Evolutionary conservation across 2,888 invertebrate genomes (phyloP), one percentile per base, ranked within the genome.

Genomic region (Aethes cnicana): DNA sequence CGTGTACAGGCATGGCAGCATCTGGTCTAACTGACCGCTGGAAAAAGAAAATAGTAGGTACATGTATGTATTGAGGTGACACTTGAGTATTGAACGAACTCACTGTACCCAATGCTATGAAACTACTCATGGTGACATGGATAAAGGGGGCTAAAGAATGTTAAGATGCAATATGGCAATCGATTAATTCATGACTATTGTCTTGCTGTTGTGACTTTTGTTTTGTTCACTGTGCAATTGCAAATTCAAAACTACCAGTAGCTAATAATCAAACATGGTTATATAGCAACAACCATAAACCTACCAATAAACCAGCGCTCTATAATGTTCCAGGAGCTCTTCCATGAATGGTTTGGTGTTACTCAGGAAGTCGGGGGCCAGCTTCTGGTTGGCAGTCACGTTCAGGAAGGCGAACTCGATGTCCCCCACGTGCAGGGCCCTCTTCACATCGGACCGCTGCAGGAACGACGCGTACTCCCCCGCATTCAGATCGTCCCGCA

Each of bases 21-120:
- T 83, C 66, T 74, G 81, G 47, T 89, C 88, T 9, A 89, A 59
- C n/a, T 88, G 85, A 0, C 88, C 88, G 43, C 88, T 89, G 66
- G 12, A 71, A 67, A 23, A 52, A 35, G 4, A 21, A 21, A 21
- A n/a, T n/a, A n/a, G n/a, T n/a, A n/a, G n/a, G n/a, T n/a, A n/a
- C n/a, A n/a, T n/a, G n/a, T n/a, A n/a, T n/a, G n/a, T n/a, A n/a
- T n/a, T n/a, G n/a, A n/a, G n/a, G n/a, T n/a, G n/a, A n/a, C n/a
- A n/a, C n/a, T n/a, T n/a, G n/a, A n/a, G n/a, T n/a, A n/a, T n/a
- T n/a, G n/a, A n/a, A n/a, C n/a, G n/a, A n/a, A n/a, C n/a, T n/a
- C n/a, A n/a, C n/a, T n/a, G n/a, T n/a, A n/a, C n/a, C n/a, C n/a
- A n/a, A n/a, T n/a, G n/a, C n/a, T n/a, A n/a, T n/a, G n/a, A n/a